A percentile compares a stretch with the other conserved stretches of the same genome.
Conservation (phyloP, 1,140 invertebrate species). For the Cydia pomonella region DNA sequence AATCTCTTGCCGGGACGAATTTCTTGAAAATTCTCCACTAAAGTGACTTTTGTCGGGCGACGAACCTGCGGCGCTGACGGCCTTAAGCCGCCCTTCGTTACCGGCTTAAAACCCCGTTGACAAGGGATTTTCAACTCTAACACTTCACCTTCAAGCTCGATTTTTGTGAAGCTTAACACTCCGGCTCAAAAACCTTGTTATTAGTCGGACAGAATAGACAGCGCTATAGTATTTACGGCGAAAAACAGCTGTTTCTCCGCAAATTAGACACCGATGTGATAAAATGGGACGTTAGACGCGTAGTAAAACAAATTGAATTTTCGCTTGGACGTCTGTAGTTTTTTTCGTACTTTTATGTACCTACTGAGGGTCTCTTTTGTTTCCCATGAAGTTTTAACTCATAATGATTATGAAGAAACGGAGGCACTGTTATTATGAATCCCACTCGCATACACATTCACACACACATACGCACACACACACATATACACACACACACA, state of each 20-base stretch:
- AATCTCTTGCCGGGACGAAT: slow-evolving; percentile 41
- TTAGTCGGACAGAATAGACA: slow-evolving; percentile 17
- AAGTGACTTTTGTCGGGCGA: slow-evolving; percentile 45
- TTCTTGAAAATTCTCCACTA: slow-evolving; percentile 45
- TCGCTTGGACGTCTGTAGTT: neutral
- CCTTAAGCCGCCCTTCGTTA: slow-evolving; percentile 48
- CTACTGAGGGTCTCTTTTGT: too few species aligned
- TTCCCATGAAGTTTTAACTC: too few species aligned
- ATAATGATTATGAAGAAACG: too few species aligned
- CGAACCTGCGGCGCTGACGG: slow-evolving; percentile 45
- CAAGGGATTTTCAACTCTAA: neutral
- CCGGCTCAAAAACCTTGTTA: slow-evolving; percentile 27
- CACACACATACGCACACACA: too few species aligned
- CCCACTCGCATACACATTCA: too few species aligned
- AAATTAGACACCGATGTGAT: slow-evolving; percentile 11
- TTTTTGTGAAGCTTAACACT: neutral
- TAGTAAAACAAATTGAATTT: slow-evolving; percentile 30
- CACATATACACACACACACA: too few species aligned
- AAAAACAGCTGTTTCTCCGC: slow-evolving; percentile 24
- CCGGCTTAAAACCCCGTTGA: slow-evolving; percentile 40
- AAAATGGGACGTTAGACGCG: neutral
- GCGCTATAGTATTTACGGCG: slow-evolving; percentile 12
- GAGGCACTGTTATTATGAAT: too few species aligned
- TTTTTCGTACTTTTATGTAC: neutral
- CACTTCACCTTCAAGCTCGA: neutral